Percentiles rank a stretch among this genome's conserved stretches.
Conservation (phyloP, 2,797 vertebrate genomes). For the Myotis vivesi region DNA sequence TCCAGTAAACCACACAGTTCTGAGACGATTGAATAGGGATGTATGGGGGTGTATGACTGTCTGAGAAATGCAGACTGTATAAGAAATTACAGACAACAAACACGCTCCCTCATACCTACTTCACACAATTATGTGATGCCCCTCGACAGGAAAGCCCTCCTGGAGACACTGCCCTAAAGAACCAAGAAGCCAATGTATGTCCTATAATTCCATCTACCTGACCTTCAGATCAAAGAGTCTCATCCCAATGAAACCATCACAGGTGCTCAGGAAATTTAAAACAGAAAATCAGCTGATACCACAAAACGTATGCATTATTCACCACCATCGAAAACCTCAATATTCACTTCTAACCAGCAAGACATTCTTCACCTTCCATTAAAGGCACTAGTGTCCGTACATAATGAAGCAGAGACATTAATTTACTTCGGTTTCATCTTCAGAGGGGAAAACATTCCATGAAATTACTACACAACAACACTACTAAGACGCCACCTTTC, state of each 20-base stretch:
- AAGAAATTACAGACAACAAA: slow-evolving; percentile 13
- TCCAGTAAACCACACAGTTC: slow-evolving; percentile 42
- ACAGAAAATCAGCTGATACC: slow-evolving; percentile 61
- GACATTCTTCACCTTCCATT: slow-evolving; percentile 80
- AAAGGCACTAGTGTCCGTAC: slow-evolving; percentile 84
- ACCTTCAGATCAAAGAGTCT: slow-evolving; percentile 35
- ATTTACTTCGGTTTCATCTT: slow-evolving; percentile 79
- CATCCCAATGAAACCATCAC: not conserved
- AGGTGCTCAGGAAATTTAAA: not conserved
- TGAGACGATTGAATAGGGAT: not conserved
- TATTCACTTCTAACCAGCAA: slow-evolving; percentile 65
- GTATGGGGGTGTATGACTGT: not conserved
- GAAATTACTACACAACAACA: slow-evolving; percentile 79
- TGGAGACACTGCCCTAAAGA: not conserved
- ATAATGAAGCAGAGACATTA: slow-evolving; percentile 77
- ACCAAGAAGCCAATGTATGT: not conserved
- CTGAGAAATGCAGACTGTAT: slow-evolving; percentile 1
- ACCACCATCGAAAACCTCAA: slow-evolving; percentile 72
- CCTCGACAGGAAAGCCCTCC: not conserved
- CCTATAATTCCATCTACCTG: slow-evolving; percentile 38
- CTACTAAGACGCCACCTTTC: slow-evolving; percentile 51
- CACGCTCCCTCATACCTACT: not conserved
- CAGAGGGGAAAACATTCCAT: slow-evolving; percentile 51
- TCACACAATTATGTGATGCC: not conserved
- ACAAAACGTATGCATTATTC: slow-evolving; percentile 62